Percentiles rank a stretch among this genome's conserved stretches.
Conservation (phyloP, 37 sponge, comb jelly and placozoan genomes). For the Lycopodina hypogea region DNA sequence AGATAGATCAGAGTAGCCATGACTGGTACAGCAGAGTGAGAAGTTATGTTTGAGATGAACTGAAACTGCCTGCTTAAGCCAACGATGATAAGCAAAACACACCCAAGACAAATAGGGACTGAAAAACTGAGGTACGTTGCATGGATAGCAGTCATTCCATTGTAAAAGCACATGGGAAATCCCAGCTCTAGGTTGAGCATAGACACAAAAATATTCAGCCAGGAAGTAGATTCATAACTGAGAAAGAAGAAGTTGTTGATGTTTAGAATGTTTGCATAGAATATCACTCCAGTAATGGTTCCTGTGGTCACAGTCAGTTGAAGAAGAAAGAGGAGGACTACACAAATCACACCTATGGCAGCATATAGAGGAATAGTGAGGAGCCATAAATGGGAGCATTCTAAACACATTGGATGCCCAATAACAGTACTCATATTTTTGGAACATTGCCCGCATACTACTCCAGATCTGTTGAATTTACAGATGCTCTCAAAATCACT, state of each 20-base stretch:
- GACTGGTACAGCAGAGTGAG: constrained; percentile 12
- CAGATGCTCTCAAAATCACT: constrained; percentile 23
- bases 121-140: not conserved
- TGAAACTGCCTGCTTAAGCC: not conserved
- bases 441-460: constrained; percentile 38
- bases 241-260: not conserved
- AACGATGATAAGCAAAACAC: not conserved
- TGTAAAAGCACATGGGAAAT: constrained; percentile 19
- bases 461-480: constrained; percentile 15
- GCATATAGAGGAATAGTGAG: constrained; percentile 14
- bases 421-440: constrained; percentile 14
- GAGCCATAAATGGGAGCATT: constrained; percentile 27
- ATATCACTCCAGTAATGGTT: constrained; percentile 39
- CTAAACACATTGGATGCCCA: constrained; percentile 16
- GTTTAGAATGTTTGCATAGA: constrained; percentile 37
- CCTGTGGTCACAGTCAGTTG: constrained; percentile 39
- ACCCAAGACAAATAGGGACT: constrained; percentile 24
- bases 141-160: constrained; percentile 12
- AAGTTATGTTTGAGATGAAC: not conserved
- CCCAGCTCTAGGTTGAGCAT: constrained; percentile 37
- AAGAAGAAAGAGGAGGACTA: constrained; percentile 21
- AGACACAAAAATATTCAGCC: constrained; percentile 17
- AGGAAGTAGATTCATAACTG: not conserved
- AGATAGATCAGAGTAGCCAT: constrained; percentile 42
- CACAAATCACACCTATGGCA: constrained; percentile 8